phyloP scores from a whole-genome alignment of 2,888 invertebrate genomes.

The Drosophila merina region DNA sequence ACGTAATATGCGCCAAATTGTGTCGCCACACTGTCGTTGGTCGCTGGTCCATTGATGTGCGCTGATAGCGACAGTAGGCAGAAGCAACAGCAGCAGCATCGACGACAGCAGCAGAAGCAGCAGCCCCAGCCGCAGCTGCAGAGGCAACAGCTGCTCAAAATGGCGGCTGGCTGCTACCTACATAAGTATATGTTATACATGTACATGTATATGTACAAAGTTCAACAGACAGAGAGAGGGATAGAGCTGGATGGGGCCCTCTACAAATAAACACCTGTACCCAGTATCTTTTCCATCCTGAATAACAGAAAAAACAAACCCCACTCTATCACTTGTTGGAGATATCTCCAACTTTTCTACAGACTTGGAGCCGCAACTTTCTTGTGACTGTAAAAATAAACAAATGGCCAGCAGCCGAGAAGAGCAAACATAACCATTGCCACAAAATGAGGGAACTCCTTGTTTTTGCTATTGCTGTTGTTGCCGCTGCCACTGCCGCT shows the following conservation, averaged over 20 bases:
- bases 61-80: slow-evolving; percentile 67
- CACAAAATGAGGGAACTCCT: slow-evolving; percentile 37
- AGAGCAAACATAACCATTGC: slow-evolving; percentile 12
- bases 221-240: too few relatives aligned
- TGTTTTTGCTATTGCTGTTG: slow-evolving; percentile 20
- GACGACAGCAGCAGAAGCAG: slow-evolving; percentile 42
- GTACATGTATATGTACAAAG: background rate
- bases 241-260: background rate
- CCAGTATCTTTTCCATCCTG: background rate
- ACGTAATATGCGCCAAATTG: slow-evolving; percentile 78
- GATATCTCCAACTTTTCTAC: slow-evolving; percentile 25
- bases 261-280: slow-evolving; percentile 4
- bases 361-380: slow-evolving; percentile 67
- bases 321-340: slow-evolving; percentile 42
- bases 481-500: slow-evolving; percentile 4
- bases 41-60: slow-evolving; percentile 79
- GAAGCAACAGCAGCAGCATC: slow-evolving; percentile 47
- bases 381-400: slow-evolving; percentile 64
- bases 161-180: slow-evolving; percentile 54
- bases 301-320: background rate
- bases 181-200: slow-evolving; percentile 7
- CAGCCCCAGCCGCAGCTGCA: slow-evolving; percentile 14
- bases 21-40: slow-evolving; percentile 68
- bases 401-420: slow-evolving; percentile 40
- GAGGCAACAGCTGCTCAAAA: slow-evolving; percentile 47